Evolutionary conservation across 2,888 invertebrate species (phyloP).

Genomic region (Sympetrum striolatum): DNA sequence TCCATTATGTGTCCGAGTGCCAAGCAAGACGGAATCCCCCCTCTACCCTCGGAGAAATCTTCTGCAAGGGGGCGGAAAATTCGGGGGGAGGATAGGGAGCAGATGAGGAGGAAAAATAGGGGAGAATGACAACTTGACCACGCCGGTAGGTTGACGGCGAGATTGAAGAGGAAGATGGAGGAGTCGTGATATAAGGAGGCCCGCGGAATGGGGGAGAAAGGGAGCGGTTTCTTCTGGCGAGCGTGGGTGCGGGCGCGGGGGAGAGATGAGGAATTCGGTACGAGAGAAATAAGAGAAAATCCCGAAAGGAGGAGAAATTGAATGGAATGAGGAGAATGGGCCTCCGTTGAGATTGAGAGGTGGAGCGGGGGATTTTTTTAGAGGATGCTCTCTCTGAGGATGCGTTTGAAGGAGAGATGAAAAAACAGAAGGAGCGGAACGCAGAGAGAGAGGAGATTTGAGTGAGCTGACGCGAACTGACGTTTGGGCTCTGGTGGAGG

Average conservation of each 20-base stretch:
- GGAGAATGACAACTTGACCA: conserved; percentile 36
- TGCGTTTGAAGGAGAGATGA: neutral
- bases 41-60: neutral
- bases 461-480: neutral
- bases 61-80: neutral
- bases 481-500: neutral
- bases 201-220: neutral
- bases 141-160: conserved; percentile 5
- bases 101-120: neutral
- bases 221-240: neutral
- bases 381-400: neutral
- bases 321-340: neutral
- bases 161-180: conserved; percentile 15
- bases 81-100: neutral
- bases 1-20: conserved; percentile 29
- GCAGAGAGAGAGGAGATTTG: neutral
- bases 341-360: neutral
- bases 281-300: neutral
- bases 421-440: neutral
- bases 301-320: neutral
- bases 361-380: no score
- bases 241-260: neutral
- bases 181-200: neutral
- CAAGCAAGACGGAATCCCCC: neutral
- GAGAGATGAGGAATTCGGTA: neutral